phyloP scores from a whole-genome alignment of 1,140 invertebrate genomes.

The Monomorium pharaonis region DNA sequence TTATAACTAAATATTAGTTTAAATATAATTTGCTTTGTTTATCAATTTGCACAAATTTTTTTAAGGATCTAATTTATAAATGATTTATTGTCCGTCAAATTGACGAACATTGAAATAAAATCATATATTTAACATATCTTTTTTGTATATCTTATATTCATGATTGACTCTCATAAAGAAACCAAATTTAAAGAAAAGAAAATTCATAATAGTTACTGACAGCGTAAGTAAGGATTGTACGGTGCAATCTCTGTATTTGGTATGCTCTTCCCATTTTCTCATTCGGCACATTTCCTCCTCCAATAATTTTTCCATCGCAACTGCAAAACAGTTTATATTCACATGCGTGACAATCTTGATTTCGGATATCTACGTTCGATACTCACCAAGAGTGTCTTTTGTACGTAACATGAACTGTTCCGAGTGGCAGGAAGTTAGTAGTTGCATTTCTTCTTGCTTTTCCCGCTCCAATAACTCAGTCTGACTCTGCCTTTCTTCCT shows the following conservation, averaged over 20 bases:
- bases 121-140: neutral
- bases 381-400: conserved; percentile 82
- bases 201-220: conserved; percentile 73
- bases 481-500: conserved; percentile 86
- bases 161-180: neutral
- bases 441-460: conserved; percentile 87
- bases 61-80: neutral
- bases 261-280: conserved; percentile 86
- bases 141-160: neutral
- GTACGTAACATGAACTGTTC: conserved; percentile 81
- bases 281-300: conserved; percentile 87
- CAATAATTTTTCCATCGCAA: conserved; percentile 89
- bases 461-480: conserved; percentile 88
- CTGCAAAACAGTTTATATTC: conserved; percentile 78
- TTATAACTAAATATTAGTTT: neutral
- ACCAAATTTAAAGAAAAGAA: neutral
- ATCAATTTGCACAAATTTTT: neutral
- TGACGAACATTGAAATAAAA: neutral
- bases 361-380: conserved; percentile 32
- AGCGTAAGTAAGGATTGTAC: conserved; percentile 86
- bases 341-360: neutral
- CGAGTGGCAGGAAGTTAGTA: conserved; percentile 86
- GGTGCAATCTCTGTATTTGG: conserved; percentile 86
- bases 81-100: neutral
- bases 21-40: neutral